Evolutionary conservation across 2,888 invertebrate species (phyloP).

Genomic region (Marasmarcha lunaedactyla): DNA sequence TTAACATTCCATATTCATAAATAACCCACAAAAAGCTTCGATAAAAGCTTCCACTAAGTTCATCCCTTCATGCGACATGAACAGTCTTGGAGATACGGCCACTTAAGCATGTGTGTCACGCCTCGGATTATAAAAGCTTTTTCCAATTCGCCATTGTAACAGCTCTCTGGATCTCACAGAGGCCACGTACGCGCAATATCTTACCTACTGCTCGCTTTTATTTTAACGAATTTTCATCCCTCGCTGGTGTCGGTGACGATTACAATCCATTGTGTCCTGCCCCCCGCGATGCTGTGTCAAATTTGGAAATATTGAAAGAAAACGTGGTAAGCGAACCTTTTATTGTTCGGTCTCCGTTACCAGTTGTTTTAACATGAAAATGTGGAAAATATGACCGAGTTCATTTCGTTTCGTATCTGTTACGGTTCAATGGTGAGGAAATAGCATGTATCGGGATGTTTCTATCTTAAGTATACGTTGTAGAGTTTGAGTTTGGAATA

Average conservation of each 20-base stretch:
- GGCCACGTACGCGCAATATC: slow-evolving; percentile 69
- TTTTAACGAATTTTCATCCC: slow-evolving; percentile 68
- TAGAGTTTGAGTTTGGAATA: too few relatives aligned
- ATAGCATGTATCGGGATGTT: too few relatives aligned
- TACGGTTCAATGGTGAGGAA: not conserved
- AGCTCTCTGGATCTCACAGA: slow-evolving; percentile 46
- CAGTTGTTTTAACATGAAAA: slow-evolving; percentile 19
- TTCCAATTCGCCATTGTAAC: slow-evolving; percentile 67
- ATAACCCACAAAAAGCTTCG: too few relatives aligned
- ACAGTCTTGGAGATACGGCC: slow-evolving; percentile 14
- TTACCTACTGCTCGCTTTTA: slow-evolving; percentile 65
- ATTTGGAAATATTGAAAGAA: slow-evolving; percentile 67
- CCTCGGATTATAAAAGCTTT: slow-evolving; percentile 69
- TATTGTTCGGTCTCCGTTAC: slow-evolving; percentile 28
- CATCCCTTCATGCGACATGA: not conserved
- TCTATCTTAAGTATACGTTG: too few relatives aligned
- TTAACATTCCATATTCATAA: too few relatives aligned
- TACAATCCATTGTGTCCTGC: slow-evolving; percentile 61
- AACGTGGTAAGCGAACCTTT: slow-evolving; percentile 53
- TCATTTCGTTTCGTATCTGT: not conserved
- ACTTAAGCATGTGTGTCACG: slow-evolving; percentile 64
- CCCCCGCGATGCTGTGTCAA: slow-evolving; percentile 51
- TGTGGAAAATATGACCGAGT: slow-evolving; percentile 7
- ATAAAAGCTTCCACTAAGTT: too few relatives aligned
- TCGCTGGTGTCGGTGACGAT: slow-evolving; percentile 60